Evolutionary conservation across 2,888 invertebrate species (phyloP).

Genomic region (Mesorhabditis belari): DNA sequence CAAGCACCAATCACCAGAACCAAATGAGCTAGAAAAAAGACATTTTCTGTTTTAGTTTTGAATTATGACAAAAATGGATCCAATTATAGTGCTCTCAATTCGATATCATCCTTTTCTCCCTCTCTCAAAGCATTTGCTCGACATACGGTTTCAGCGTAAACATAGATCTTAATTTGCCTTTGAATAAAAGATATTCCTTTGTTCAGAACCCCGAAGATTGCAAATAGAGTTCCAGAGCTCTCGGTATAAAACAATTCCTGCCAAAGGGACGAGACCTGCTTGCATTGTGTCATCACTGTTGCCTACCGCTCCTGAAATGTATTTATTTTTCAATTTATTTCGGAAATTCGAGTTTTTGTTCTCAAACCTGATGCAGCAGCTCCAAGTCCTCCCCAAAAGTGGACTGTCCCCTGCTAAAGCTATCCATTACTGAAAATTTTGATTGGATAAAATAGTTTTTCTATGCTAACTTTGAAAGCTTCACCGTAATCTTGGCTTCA

Average conservation of each 20-base stretch:
- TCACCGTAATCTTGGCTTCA: too few species aligned
- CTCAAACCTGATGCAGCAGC: slow-evolving; percentile 19
- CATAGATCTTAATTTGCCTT: too few species aligned
- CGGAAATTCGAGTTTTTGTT: not conserved
- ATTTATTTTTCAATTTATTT: not conserved
- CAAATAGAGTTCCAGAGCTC: slow-evolving; percentile 38
- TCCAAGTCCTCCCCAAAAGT: slow-evolving; percentile 42
- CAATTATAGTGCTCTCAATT: too few species aligned
- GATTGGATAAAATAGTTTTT: too few species aligned
- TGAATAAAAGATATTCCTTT: too few species aligned
- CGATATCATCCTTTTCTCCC: not conserved
- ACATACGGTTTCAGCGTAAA: slow-evolving; percentile 32
- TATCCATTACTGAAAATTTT: slow-evolving; percentile 40
- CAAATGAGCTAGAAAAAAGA: too few species aligned
- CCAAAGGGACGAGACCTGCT: slow-evolving; percentile 37
- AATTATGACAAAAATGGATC: too few species aligned
- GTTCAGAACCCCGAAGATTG: too few species aligned
- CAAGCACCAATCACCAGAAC: too few species aligned
- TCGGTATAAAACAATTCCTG: slow-evolving; percentile 45
- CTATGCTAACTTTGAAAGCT: too few species aligned
- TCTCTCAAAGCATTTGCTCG: slow-evolving; percentile 16
- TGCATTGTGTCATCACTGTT: slow-evolving; percentile 43
- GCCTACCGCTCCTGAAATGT: slow-evolving; percentile 32
- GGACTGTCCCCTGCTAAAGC: slow-evolving; percentile 50
- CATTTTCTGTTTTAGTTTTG: too few species aligned